Percentiles rank a stretch among this genome's conserved stretches.
phyloP scores from a whole-genome alignment of 2,113 vertebrate species.

The Procavia capensis region DNA sequence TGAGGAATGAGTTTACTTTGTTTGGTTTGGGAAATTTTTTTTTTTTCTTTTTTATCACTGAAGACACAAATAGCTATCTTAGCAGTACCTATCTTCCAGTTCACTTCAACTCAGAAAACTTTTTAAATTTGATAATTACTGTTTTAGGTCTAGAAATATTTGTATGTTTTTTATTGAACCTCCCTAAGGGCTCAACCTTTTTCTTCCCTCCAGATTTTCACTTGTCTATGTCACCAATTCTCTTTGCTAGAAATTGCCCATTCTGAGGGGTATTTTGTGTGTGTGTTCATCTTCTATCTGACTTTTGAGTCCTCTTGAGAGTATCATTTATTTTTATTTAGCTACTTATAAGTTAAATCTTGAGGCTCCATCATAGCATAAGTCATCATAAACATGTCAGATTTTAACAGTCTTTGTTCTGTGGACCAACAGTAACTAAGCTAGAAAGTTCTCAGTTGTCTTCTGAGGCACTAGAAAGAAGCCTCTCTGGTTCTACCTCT shows the following conservation, averaged over 20 bases:
- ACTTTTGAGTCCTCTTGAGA: neutral
- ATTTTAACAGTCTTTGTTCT: neutral
- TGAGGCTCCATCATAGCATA: neutral
- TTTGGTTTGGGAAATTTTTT: neutral
- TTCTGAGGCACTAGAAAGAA: no score
- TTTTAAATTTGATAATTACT: neutral
- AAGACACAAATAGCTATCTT: neutral
- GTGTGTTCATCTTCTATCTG: neutral
- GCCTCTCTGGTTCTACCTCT: no score
- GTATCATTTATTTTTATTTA: neutral
- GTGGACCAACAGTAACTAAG: no score
- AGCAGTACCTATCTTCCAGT: neutral
- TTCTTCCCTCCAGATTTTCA: neutral
- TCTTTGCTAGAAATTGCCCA: neutral
- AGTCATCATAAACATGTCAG: neutral
- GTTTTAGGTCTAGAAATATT: neutral
- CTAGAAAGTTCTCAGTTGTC: no score
- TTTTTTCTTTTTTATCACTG: neutral
- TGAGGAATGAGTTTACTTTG: no score
- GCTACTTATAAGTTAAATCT: neutral
- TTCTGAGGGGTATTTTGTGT: neutral
- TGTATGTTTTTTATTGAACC: neutral
- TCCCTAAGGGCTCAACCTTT: neutral
- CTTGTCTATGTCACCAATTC: neutral
- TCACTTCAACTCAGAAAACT: neutral